Evolutionary conservation across 2,797 vertebrate genomes (phyloP).

Genomic region (Remorina albescens): DNA sequence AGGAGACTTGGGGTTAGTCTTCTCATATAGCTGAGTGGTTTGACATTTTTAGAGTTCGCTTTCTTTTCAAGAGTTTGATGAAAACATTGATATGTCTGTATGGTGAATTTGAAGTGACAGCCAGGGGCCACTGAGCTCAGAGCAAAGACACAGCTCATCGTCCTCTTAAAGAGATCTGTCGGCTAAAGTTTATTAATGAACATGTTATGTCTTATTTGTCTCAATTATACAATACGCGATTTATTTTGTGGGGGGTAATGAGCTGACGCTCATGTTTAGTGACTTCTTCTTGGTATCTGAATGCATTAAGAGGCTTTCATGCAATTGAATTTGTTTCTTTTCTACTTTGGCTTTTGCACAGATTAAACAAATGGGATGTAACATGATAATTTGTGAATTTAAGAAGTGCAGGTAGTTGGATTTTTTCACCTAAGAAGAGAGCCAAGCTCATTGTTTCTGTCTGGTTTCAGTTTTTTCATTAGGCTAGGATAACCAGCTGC

Average conservation of each 20-base stretch:
- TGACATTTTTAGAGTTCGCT: constrained; percentile 10
- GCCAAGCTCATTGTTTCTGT: not conserved
- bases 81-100: not conserved
- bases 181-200: not conserved
- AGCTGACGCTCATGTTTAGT: not conserved
- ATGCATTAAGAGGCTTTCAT: not conserved
- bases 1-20: constrained; percentile 21
- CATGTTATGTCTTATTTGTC: not conserved
- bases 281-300: not conserved
- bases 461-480: not conserved
- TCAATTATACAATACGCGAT: not conserved
- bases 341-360: not conserved
- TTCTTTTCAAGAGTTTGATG: not conserved
- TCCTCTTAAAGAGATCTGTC: not conserved
- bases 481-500: not conserved
- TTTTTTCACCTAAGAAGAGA: not conserved
- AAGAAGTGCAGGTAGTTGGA: not conserved
- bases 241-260: not conserved
- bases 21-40: not conserved
- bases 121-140: not conserved
- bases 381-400: not conserved
- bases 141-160: not conserved
- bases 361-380: not conserved
- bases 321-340: not conserved
- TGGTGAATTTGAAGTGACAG: not conserved